Evolutionary conservation across 2,888 invertebrate genomes (phyloP).

Genomic region (Campoletis raptor): DNA sequence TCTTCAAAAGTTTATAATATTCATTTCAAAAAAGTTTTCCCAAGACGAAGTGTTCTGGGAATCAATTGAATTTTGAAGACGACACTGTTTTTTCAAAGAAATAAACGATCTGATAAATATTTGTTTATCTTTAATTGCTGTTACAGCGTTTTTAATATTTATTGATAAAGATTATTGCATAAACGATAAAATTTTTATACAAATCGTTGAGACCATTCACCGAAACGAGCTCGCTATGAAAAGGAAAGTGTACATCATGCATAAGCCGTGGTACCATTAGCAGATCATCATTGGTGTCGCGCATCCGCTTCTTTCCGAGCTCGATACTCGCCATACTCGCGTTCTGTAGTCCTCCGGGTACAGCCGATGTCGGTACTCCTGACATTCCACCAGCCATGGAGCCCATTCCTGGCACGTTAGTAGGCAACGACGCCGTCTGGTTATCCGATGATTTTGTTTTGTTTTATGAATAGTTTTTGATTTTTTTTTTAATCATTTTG

Average conservation of each 20-base stretch:
- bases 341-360: conserved; percentile 88
- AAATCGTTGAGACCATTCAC: conserved; percentile 55
- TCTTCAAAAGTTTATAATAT: not conserved
- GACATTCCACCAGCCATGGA: conserved; percentile 83
- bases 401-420: conserved; percentile 82
- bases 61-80: no score
- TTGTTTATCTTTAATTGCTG: no score
- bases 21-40: not conserved
- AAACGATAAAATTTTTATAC: not conserved
- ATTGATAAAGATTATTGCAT: not conserved
- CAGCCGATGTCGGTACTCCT: conserved; percentile 85
- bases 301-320: conserved; percentile 98
- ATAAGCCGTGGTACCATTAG: conserved; percentile 94
- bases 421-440: conserved; percentile 83
- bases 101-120: no score
- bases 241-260: conserved; percentile 84
- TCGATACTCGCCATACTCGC: conserved; percentile 91
- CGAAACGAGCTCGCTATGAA: conserved; percentile 66
- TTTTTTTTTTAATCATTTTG: conserved; percentile 40
- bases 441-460: conserved; percentile 68
- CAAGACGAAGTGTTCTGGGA: not conserved
- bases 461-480: conserved; percentile 29
- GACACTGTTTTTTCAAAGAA: not conserved
- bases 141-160: not conserved
- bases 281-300: conserved; percentile 94